A percentile compares a stretch with the other conserved stretches of the same genome.
phyloP scores from a whole-genome alignment of 2,888 invertebrate species.

The Penaeus monodon region DNA sequence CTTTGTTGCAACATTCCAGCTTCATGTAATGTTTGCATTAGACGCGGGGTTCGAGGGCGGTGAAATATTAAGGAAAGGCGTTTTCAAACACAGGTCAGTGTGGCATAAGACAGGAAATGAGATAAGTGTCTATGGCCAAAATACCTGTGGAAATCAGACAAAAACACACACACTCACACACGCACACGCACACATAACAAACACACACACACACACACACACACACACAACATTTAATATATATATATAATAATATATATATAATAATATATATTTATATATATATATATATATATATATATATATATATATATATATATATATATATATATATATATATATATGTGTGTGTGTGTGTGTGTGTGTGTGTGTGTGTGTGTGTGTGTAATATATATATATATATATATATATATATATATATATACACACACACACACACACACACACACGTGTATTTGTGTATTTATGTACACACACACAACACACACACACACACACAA shows the following conservation, averaged over 20 bases:
- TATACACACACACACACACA: no score
- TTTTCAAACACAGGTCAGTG: no score
- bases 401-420: no score
- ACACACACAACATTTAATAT: slow-evolving; percentile 5
- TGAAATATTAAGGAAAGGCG: no score
- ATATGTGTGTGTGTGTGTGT: neutral
- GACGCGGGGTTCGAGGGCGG: no score
- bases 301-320: slow-evolving; percentile 10
- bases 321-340: slow-evolving; percentile 12
- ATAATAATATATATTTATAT: neutral
- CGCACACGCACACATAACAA: slow-evolving; percentile 7
- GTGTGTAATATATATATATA: neutral
- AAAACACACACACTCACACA: slow-evolving; percentile 2
- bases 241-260: neutral
- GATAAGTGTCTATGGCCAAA: no score
- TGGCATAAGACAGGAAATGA: no score
- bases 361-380: neutral
- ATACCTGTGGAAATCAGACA: neutral
- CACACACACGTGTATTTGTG: no score
- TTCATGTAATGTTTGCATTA: no score
- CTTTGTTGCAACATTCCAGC: no score
- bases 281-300: slow-evolving; percentile 1
- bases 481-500: no score
- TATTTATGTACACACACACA: no score
- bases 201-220: neutral